Evolutionary conservation across 2,888 invertebrate genomes (phyloP).

Genomic region (Netelia melanura): DNA sequence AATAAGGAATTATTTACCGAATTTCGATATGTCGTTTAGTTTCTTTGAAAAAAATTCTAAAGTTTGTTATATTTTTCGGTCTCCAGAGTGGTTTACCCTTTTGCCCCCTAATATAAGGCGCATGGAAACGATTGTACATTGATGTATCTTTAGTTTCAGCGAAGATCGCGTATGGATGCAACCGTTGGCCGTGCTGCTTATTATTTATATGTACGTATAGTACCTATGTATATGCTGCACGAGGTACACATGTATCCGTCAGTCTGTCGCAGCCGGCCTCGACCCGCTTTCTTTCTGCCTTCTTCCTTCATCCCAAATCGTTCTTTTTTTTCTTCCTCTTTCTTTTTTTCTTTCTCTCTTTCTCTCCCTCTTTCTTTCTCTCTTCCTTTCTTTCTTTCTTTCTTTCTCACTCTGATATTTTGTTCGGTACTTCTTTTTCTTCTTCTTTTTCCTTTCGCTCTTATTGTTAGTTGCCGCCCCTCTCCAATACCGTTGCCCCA

Average conservation of each 20-base stretch:
- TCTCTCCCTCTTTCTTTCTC: conserved; percentile 38
- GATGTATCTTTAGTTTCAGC: no score
- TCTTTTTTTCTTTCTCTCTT: conserved; percentile 63
- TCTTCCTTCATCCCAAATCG: conserved; percentile 28
- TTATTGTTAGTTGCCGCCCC: background rate
- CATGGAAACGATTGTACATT: no score
- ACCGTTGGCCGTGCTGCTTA: background rate
- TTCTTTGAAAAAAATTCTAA: no score
- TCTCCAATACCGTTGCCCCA: conserved; percentile 2
- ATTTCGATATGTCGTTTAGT: no score
- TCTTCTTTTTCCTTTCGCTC: conserved; percentile 8
- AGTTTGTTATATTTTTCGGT: no score
- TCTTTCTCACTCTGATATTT: conserved; percentile 18
- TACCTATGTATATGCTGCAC: background rate
- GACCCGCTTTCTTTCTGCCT: conserved; percentile 74
- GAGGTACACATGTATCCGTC: conserved; percentile 3
- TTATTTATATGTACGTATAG: background rate
- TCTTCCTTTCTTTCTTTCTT: conserved; percentile 27
- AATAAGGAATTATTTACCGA: no score
- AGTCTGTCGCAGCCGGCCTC: conserved; percentile 74
- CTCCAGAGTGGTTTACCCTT: no score
- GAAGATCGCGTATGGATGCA: background rate
- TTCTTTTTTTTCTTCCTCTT: conserved; percentile 30
- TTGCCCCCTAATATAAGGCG: no score
- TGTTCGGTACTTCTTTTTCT: background rate